Percentiles rank a stretch among this genome's conserved stretches.
These are phyloP conservation scores for Crematogaster levior DNA, from an alignment of 2,888 invertebrate species.

Conservation along the genomic window DNA sequence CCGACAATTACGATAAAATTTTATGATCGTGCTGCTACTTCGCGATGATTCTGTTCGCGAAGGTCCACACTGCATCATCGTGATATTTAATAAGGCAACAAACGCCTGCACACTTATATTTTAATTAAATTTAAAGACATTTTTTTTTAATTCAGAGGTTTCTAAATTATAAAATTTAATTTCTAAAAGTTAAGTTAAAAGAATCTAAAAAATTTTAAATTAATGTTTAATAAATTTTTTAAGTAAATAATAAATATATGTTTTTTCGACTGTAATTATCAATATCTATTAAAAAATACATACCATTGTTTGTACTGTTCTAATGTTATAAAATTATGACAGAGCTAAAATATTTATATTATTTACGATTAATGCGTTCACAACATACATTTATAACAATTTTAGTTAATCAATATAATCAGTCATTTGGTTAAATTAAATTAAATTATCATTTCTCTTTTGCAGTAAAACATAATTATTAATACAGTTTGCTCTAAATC, in stretches of 20 bases:
- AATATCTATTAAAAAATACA: not conserved
- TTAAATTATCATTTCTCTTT: not conserved
- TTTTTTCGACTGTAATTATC: not conserved
- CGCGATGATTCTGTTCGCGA: not conserved
- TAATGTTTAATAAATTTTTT: not conserved
- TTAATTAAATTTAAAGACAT: not conserved
- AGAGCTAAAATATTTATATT: not conserved
- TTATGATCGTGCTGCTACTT: conserved; percentile 20
- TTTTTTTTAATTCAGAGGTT: not conserved
- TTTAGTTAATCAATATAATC: not conserved
- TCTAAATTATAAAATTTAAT: not conserved
- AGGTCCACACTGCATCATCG: not conserved
- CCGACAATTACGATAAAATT: conserved; percentile 28
- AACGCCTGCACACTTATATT: not conserved
- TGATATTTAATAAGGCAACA: not conserved
- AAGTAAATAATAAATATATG: not conserved
- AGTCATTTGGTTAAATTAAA: too few relatives aligned
- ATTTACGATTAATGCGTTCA: not conserved
- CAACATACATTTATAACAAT: not conserved
- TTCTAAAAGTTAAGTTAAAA: not conserved
- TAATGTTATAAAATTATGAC: conserved; percentile 4
- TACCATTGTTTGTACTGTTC: not conserved
- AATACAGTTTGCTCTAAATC: not conserved
- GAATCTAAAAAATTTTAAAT: not conserved
- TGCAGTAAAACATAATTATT: not conserved